Evolutionary conservation across 2,113 vertebrate genomes (phyloP), one percentile per base, ranked within the genome.

Genomic region (Limnothrissa miodon): DNA sequence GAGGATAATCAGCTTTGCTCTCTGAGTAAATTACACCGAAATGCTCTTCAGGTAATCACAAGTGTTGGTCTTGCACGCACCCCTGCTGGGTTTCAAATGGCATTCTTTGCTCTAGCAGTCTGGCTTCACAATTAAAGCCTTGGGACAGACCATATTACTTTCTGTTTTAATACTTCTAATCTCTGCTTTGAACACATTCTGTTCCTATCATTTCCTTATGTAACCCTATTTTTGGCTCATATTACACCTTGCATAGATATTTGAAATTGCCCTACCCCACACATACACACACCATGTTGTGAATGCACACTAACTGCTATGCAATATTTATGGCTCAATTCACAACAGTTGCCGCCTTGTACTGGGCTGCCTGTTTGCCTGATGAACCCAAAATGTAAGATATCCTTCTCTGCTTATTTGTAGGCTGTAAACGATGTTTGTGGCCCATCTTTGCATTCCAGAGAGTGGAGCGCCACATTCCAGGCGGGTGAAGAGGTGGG

Each of bases 41-140:
- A 90, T 87, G 90, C 88, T 89, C 85, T 88, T 89, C 89, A 93
- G 91, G 91, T 92, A 92, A 91, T 90, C 89, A 90, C 83, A 89
- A 86, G 83, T 79, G 45, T 79, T 87, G 87, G 88, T 74, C 66
- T 74, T 74, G 66, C 29, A 39, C 1, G 29, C 66, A 74, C 66
- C 66, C 66, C 66, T 82, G 59, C 42, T 8, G 51, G 23, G 80
- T 62, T 81, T 81, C 3, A 39, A 46, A 56, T n/a, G 39, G 80
- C 29, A 81, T 36, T 25, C 74, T 84, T 85, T 48, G 62, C 56
- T n/a, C 6, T 74, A 15, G 29, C 66, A 36, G 66, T 33, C 66
- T 21, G 36, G 29, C 66, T 74, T 62, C 59, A 42, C n/a, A 56
- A n/a, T 62, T n/a, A 62, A 29, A 29, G 59, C 59, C 59, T 9